Base-by-base conservation (phyloP, 2,113 vertebrate genomes). In the Periophthalmodon schlosseri region DNA sequence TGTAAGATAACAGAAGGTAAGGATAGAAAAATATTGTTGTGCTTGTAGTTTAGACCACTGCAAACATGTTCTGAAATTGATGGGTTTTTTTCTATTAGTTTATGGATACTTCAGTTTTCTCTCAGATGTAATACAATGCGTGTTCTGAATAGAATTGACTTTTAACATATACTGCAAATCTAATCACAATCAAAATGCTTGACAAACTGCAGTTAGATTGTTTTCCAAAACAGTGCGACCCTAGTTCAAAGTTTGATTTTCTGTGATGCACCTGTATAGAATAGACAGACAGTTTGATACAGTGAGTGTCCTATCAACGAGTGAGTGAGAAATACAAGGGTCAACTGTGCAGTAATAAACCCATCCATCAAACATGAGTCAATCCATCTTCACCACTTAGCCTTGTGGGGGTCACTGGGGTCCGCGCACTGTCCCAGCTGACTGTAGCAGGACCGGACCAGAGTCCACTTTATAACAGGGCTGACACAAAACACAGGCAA, bases 291-390 rank as follows among this genome's bases (percentile, higher is more conserved):
- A 65, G 18, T n/a, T 20, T 39, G 63, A 65, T 44, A 18, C 63
- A 65, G 63, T 21, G 34, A 65, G 9, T 39, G 63, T 68, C 46
- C 39, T 1, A 68, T 46, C n/a, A 68, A 49, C 21, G 44, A 23
- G 66, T 24, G 20, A 68, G 46, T 23, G n/a, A 49, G 20, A 47
- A 68, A 68, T 24, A 68, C n/a, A 68, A 49, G 66, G 66, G 66
- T 46, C 46, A 46, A 49, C 66, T 49, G 66, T 68, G 66, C 23
- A 18, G 49, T 69, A 52, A 69, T 69, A 69, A 69, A 39, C 33
- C 63, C 34, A 69, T 33, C 24, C 68, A 69, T 69, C 68, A 47
- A 24, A 21, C 66, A 68, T 49, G 44, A 47, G 13, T 49, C 46
- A 44, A 68, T 65, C 33, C 20, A 39, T 65, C 63, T 65, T 39